Evolutionary conservation across 2,113 vertebrate species (phyloP).

Genomic region (Tursiops truncatus): DNA sequence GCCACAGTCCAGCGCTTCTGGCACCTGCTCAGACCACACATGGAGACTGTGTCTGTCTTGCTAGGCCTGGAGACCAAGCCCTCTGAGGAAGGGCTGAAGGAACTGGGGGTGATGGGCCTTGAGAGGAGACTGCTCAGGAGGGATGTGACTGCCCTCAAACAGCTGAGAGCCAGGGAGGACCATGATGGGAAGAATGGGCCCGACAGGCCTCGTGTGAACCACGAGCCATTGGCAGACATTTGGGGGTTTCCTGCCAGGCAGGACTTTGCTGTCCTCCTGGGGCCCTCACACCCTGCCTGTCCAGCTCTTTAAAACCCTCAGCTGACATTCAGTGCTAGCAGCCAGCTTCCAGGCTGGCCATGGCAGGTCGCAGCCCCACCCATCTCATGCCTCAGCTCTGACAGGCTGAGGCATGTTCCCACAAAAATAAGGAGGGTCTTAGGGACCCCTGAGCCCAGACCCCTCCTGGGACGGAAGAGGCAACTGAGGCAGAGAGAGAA

Average conservation of each 20-base stretch:
- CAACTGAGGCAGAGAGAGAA: background rate
- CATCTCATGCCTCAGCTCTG: conserved; percentile 62
- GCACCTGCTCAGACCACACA: conserved; percentile 44
- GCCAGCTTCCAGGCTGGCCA: background rate
- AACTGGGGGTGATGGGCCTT: background rate
- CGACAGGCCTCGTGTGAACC: background rate
- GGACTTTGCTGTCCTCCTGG: background rate
- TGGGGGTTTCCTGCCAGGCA: background rate
- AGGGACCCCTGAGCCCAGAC: background rate
- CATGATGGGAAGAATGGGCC: background rate
- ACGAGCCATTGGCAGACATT: background rate
- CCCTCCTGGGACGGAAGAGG: background rate
- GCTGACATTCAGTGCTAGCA: conserved; percentile 68
- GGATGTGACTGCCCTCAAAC: background rate
- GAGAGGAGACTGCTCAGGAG: background rate
- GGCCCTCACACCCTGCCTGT: background rate
- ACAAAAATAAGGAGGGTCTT: background rate
- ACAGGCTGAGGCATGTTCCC: background rate
- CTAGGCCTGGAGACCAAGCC: background rate
- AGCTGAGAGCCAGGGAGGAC: background rate
- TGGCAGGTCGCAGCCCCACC: conserved; percentile 46
- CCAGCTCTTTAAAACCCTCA: conserved; percentile 72
- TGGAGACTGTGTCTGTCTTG: background rate
- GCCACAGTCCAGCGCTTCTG: background rate
- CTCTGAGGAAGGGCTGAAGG: background rate